Base-by-base conservation (phyloP, 1,140 invertebrate species). In the Aphaenogaster floridana region DNA sequence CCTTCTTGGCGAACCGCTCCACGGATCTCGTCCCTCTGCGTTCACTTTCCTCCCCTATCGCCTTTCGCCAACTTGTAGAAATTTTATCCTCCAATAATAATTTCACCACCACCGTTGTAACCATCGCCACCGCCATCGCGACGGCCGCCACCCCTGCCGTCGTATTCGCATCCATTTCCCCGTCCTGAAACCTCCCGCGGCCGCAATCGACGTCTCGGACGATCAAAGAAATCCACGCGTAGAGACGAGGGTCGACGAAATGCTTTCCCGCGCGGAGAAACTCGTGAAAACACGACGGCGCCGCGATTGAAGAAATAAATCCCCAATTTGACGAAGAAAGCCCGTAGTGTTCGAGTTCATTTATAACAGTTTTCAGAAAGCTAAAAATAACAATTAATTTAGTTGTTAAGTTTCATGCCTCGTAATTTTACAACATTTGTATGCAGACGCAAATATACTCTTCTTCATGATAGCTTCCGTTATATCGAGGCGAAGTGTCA, bases 11-110 rank as follows among this genome's bases (percentile, higher is more conserved):
- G 68, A 17, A 48, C 39, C n/a, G 3, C 36, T 68, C 64, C 69
- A 54, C 68, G 52, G 52, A 83, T 34, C 28, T 48, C 28, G 28
- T 61, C 42, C 69, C 54, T 57, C 45, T 9, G 39, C 81, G 59
- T 83, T 66, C 89, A 42, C 63, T 81, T 91, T 83, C 86, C 81
- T 78, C 72, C 71, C 76, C 86, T 77, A 68, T 85, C 85, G 81
- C 52, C 63, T 74, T 79, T n/a, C 69, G 52, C 64, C 87, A 92
- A 92, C 92, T 93, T 92, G 88, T 84, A 76, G 90, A 93, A 93
- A 94, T 94, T 94, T 94, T 88, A 93, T 93, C 92, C 90, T 91
- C 83, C 86, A 78, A 86, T 93, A 93, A 94, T 94, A 92, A 93
- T 93, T 92, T 93, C 86, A 88, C 90, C 91, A 86, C 63, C 81